Evolutionary conservation across 2,113 vertebrate genomes (phyloP).

Genomic region (Rattus norvegicus): DNA sequence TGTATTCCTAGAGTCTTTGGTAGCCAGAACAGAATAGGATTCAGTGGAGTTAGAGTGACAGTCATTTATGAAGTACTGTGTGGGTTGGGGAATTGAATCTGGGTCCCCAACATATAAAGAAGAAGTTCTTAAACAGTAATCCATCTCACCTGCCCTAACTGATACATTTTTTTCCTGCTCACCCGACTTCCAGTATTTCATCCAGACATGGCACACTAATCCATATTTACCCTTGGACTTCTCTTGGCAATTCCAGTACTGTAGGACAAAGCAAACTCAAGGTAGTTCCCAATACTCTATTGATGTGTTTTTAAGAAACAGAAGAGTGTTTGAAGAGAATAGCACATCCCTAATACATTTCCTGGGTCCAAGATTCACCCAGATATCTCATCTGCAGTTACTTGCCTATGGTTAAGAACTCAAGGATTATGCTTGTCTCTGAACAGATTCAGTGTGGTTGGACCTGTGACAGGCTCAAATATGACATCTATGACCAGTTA

Average conservation of each 20-base stretch:
- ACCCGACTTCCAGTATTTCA: not conserved
- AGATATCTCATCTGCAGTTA: not conserved
- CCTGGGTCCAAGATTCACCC: too few relatives aligned
- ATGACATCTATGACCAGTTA: not conserved
- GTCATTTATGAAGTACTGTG: not conserved
- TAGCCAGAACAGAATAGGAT: not conserved
- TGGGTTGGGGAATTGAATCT: not conserved
- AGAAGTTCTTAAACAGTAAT: not conserved
- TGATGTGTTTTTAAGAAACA: not conserved
- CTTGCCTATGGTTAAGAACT: not conserved
- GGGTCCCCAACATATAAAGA: not conserved
- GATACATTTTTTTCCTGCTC: not conserved
- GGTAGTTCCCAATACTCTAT: not conserved
- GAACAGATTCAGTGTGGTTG: not conserved
- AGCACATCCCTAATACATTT: not conserved
- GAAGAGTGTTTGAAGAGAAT: not conserved
- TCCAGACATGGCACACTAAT: too few relatives aligned
- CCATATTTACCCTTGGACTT: not conserved
- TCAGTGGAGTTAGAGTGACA: not conserved
- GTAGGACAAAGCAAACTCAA: not conserved
- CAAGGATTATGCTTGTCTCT: not conserved
- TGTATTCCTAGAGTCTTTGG: not conserved
- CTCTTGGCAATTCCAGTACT: not conserved
- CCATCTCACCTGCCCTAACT: not conserved
- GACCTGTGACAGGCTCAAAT: not conserved